phyloP scores from a whole-genome alignment of 2,888 invertebrate genomes.

The Napeogenes sylphis region DNA sequence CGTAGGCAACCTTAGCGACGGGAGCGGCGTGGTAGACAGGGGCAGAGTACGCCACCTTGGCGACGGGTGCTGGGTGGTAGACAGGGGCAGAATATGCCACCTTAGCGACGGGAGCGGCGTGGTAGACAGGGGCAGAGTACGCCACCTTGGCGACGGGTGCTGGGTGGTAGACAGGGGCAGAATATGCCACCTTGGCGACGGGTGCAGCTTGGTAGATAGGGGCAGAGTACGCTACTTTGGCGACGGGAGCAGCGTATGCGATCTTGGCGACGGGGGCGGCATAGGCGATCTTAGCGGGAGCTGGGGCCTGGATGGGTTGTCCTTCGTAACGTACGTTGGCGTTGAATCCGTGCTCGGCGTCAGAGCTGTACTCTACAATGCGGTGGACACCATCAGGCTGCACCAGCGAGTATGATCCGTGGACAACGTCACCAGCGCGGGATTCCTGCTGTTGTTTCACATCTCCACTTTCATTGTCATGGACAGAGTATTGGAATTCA shows the following conservation, averaged over 20 bases:
- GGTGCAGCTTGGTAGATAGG: constrained; percentile 29
- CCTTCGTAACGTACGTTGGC: constrained; percentile 68
- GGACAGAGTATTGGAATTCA: constrained; percentile 67
- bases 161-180: constrained; percentile 32
- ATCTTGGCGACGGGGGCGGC: constrained; percentile 32
- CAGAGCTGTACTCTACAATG: constrained; percentile 68
- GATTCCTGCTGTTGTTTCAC: constrained; percentile 68
- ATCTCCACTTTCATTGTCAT: constrained; percentile 66
- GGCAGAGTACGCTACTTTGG: constrained; percentile 49
- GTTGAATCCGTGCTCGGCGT: constrained; percentile 66
- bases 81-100: constrained; percentile 44
- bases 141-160: constrained; percentile 45
- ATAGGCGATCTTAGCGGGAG: constrained; percentile 34
- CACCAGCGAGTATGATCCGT: constrained; percentile 68
- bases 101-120: constrained; percentile 35
- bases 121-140: constrained; percentile 36
- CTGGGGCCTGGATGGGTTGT: constrained; percentile 43
- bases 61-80: constrained; percentile 35
- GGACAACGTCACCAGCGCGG: constrained; percentile 63
- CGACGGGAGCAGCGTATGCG: constrained; percentile 34
- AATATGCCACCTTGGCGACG: constrained; percentile 36
- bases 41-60: constrained; percentile 37
- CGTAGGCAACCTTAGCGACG: constrained; percentile 40
- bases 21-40: constrained; percentile 38
- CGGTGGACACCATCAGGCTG: constrained; percentile 69